phyloP scores from a whole-genome alignment of 2,113 vertebrate genomes.

The Furnarius figulus region DNA sequence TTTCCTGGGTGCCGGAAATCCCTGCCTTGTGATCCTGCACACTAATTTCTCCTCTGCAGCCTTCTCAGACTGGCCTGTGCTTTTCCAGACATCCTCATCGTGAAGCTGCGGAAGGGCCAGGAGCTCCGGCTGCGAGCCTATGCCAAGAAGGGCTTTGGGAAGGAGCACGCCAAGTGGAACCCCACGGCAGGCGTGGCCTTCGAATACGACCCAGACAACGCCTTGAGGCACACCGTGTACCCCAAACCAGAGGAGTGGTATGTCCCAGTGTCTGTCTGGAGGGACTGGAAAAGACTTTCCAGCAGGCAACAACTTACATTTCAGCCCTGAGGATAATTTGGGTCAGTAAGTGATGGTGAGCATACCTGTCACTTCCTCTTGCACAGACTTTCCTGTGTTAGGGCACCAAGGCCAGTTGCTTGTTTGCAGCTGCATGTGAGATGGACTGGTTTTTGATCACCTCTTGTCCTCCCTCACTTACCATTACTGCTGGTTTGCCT shows the following conservation, averaged over 20 bases:
- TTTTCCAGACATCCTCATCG: constrained; percentile 89
- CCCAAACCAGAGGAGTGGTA: constrained; percentile 97
- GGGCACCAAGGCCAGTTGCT: neutral
- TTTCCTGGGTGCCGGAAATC: neutral
- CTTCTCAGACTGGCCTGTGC: accelerated
- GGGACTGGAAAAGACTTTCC: neutral
- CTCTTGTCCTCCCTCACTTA: accelerated
- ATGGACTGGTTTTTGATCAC: neutral
- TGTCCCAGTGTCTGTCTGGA: neutral
- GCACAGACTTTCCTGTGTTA: neutral
- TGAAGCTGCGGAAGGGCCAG: constrained; percentile 96
- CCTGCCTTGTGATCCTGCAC: neutral
- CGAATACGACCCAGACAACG: constrained; percentile 96
- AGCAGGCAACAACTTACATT: accelerated
- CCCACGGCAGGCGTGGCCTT: constrained; percentile 95
- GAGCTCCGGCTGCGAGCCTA: constrained; percentile 92
- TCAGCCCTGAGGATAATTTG: neutral
- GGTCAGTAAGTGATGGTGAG: accelerated
- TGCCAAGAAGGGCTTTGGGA: constrained; percentile 97
- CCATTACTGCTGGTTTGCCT: neutral
- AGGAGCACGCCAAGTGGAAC: constrained; percentile 99
- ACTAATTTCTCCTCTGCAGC: neutral
- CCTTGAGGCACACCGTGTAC: constrained; percentile 92
- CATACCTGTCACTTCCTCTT: accelerated
- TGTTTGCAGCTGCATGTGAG: neutral